Conservation (phyloP, 1,140 invertebrate genomes). For the Atta cephalotes region DNA sequence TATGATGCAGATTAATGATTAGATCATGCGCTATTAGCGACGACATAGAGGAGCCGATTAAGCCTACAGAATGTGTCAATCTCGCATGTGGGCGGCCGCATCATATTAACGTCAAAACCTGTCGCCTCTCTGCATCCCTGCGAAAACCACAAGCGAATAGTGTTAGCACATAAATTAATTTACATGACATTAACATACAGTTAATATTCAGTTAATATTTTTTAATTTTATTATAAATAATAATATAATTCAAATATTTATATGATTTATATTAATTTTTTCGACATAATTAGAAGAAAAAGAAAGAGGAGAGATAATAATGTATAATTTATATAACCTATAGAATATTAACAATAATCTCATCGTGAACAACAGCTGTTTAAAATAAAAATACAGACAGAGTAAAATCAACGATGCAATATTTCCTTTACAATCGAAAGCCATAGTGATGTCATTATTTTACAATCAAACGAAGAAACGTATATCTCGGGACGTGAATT, state of each 20-base stretch:
- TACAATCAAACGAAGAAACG: slow-evolving; percentile 18
- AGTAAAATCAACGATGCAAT: not conserved
- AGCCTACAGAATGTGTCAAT: slow-evolving; percentile 40
- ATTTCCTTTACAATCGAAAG: slow-evolving; percentile 20
- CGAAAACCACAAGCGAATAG: slow-evolving; percentile 39
- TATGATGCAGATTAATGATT: slow-evolving; percentile 44
- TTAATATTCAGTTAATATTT: not conserved
- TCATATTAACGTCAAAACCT: slow-evolving; percentile 46
- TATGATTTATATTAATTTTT: not conserved
- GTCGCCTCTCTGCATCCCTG: slow-evolving; percentile 13
- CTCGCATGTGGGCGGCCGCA: slow-evolving; percentile 29
- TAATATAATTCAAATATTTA: not conserved
- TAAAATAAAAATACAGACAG: not conserved
- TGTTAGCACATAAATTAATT: slow-evolving; percentile 25
- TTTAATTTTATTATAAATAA: not conserved
- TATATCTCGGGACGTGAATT: slow-evolving; percentile 40
- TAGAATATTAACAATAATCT: not conserved
- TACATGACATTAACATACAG: not conserved
- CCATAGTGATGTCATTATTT: slow-evolving; percentile 39
- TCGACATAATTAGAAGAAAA: not conserved
- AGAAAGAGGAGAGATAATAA: not conserved
- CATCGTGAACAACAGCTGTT: not conserved
- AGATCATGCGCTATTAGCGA: slow-evolving; percentile 52
- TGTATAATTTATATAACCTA: not conserved
- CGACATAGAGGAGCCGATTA: slow-evolving; percentile 44